phyloP scores from a whole-genome alignment of 2,113 vertebrate species.

The Cyanoderma ruficeps region DNA sequence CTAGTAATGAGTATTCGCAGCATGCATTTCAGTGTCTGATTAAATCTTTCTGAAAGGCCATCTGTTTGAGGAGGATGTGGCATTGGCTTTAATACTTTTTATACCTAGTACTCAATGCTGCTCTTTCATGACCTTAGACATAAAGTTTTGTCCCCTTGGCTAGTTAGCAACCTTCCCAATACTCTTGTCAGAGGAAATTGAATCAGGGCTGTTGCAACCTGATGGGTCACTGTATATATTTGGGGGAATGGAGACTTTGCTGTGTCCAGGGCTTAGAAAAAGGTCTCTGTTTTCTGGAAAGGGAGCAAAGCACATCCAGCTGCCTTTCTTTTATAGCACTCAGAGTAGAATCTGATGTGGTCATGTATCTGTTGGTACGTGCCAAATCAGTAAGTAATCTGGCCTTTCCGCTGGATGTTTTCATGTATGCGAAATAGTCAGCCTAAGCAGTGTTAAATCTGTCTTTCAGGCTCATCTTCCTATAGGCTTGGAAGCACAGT shows the following conservation, averaged over 20 bases:
- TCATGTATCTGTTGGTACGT: background rate
- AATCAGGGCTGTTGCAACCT: background rate
- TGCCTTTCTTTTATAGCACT: background rate
- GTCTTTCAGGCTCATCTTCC: background rate
- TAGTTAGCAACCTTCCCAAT: background rate
- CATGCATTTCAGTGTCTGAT: constrained; percentile 68
- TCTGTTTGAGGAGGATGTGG: constrained; percentile 63
- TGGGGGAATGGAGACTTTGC: background rate
- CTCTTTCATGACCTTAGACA: constrained; percentile 55
- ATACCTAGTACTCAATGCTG: constrained; percentile 3
- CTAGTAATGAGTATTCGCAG: constrained; percentile 68
- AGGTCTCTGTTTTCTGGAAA: background rate
- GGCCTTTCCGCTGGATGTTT: background rate
- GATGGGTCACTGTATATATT: background rate
- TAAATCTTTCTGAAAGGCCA: constrained; percentile 70
- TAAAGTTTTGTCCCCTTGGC: constrained; percentile 36
- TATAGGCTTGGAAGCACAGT: background rate
- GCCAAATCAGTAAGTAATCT: background rate
- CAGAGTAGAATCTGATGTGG: background rate
- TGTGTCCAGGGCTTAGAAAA: background rate
- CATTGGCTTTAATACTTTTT: constrained; percentile 51
- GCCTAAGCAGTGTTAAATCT: background rate
- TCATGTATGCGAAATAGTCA: background rate
- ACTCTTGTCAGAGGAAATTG: background rate
- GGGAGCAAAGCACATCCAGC: background rate